Base-by-base conservation (phyloP, 2,888 invertebrate genomes). In the Drosophila ochracea region DNA sequence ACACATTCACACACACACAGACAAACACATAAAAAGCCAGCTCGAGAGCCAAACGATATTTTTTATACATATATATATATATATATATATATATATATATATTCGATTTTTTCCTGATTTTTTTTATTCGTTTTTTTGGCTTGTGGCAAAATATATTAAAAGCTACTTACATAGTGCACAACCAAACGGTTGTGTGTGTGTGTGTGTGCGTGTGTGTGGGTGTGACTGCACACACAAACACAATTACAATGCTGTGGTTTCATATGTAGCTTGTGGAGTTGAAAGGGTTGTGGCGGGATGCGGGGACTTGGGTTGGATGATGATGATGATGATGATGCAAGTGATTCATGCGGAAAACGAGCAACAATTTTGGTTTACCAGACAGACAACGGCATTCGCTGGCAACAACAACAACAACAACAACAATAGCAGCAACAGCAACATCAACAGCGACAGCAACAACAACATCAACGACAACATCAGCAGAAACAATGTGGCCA, bases 351-450 rank as follows among this genome's bases (percentile, higher is more conserved):
- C 80, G 86, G 88, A 86, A 86, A 86, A 87, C 86, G 84, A 86
- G 88, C 88, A 86, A 86, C 86, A 86, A 86, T 88, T 88, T 86
- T 83, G 88, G 88, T 87, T 88, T 84, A 87, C 86, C 88, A 88
- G 85, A 82, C 84, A 84, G 81, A 85, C 86, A 84, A 85, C 83
- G 80, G 60, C 84, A 82, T 78, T 67, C 60, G 70, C 61, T 70
- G 43, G 53, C 62, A 66, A 49, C 74, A 67, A 68, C 68, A 74
- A 58, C 59, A 70, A 49, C 59, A 76, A 57, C 72, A 73, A 41
- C 43, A 75, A 53, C 57, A 58, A 31, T 52, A 57, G 39, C 59
- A 62, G 52, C 74, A 64, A 41, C 59, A 62, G 52, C 74, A 64
- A 41, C 62, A 62, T 52, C 69, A 65, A 68, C 69, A 73, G 53